These are phyloP conservation scores for Oeneis ivallda DNA, from an alignment of 2,888 invertebrate genomes.

Conservation along the genomic window DNA sequence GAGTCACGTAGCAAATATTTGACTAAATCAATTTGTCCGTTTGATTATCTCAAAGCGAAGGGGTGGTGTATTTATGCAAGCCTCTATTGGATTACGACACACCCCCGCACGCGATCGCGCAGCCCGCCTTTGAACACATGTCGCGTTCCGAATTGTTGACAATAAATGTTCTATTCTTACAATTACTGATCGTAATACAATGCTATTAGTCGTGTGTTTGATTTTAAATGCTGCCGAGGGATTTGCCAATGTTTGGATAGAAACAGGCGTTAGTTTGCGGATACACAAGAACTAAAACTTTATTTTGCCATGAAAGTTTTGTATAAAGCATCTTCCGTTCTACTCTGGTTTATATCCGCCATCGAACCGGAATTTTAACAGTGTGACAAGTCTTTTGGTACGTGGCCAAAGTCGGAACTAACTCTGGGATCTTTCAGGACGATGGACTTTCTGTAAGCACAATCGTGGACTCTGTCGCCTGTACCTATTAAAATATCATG, in stretches of 20 bases:
- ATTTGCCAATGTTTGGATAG: background rate
- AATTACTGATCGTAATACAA: slow-evolving; percentile 15
- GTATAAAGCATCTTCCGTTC: no score
- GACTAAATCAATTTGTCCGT: slow-evolving; percentile 48
- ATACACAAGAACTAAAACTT: no score
- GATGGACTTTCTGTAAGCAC: no score
- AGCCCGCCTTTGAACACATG: slow-evolving; percentile 32
- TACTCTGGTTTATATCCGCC: no score
- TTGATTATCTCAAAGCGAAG: slow-evolving; percentile 47
- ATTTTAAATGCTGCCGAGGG: slow-evolving; percentile 5
- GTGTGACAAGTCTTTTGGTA: no score
- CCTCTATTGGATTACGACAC: slow-evolving; percentile 61
- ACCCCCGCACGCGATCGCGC: background rate
- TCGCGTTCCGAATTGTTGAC: slow-evolving; percentile 26
- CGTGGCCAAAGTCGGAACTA: no score
- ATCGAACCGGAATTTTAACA: no score
- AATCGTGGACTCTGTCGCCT: no score
- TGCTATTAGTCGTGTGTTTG: slow-evolving; percentile 3
- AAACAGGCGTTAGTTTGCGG: background rate
- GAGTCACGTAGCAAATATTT: slow-evolving; percentile 47
- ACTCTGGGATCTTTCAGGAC: no score
- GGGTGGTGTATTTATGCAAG: slow-evolving; percentile 63
- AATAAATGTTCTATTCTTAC: slow-evolving; percentile 26
- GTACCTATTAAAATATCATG: no score
- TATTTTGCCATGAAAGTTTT: no score